Evolutionary conservation across 2,113 vertebrate genomes (phyloP).

Genomic region (Pseudois nayaur): DNA sequence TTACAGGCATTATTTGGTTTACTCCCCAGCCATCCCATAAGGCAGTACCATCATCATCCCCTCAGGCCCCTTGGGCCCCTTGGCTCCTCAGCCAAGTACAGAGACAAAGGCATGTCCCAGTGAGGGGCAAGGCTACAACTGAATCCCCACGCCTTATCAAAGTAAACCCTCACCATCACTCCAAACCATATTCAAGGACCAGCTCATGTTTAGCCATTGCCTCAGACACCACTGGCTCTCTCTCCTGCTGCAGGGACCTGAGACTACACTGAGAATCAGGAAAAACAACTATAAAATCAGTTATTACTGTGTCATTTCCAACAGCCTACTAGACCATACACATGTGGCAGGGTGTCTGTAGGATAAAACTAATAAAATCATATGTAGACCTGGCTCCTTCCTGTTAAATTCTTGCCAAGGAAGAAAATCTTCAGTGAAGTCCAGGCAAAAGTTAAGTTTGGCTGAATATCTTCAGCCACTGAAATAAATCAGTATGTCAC

Average conservation of each 20-base stretch:
- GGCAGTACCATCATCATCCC: background rate
- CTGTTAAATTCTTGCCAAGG: constrained; percentile 5
- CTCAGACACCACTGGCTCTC: background rate
- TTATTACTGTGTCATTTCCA: background rate
- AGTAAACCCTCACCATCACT: background rate
- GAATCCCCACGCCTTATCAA: background rate
- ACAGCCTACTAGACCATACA: background rate
- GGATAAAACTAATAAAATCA: background rate
- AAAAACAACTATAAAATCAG: background rate
- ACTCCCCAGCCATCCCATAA: background rate
- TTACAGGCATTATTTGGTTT: background rate
- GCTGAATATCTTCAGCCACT: background rate
- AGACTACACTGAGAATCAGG: background rate
- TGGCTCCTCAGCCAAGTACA: background rate
- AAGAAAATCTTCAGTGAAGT: background rate
- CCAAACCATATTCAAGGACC: background rate
- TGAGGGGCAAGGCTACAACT: background rate
- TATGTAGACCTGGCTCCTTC: background rate
- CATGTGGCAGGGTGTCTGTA: background rate
- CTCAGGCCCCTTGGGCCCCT: background rate
- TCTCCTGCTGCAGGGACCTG: background rate
- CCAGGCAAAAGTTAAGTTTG: background rate
- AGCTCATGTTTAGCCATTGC: background rate
- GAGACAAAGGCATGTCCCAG: background rate
- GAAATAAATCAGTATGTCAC: background rate